phyloP scores from a whole-genome alignment of 1,140 invertebrate species.

The Arctopsyche grandis region DNA sequence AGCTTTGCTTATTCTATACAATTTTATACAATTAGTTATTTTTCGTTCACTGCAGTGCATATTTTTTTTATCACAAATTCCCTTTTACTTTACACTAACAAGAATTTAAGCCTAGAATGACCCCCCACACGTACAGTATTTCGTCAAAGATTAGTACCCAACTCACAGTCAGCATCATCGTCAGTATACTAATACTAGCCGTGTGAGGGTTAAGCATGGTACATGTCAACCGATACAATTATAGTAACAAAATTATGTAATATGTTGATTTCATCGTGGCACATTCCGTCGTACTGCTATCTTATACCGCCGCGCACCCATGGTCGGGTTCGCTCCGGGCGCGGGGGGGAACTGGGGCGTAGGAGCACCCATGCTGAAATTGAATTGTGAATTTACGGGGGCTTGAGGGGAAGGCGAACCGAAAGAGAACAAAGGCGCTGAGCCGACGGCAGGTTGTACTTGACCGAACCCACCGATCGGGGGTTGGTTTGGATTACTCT shows the following conservation, averaged over 20 bases:
- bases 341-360: conserved; percentile 30
- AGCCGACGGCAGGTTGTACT: conserved; percentile 14
- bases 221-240: conserved; percentile 12
- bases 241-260: conserved; percentile 28
- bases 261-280: conserved; percentile 24
- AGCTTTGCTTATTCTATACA: conserved; percentile 27
- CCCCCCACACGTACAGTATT: not conserved
- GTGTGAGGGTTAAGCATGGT: conserved; percentile 25
- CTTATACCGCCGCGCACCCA: conserved; percentile 42
- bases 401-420: conserved; percentile 30
- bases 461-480: conserved; percentile 36
- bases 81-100: not conserved
- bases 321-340: conserved; percentile 34
- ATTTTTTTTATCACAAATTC: conserved; percentile 8
- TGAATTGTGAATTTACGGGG: conserved; percentile 45
- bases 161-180: too few relatives aligned
- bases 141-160: not conserved
- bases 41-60: not conserved
- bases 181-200: not conserved
- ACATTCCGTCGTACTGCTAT: conserved; percentile 47
- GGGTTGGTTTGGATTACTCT: not conserved
- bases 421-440: conserved; percentile 46
- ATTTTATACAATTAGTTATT: not conserved
- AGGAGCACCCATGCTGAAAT: conserved; percentile 51
- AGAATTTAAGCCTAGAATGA: not conserved